phyloP scores from a whole-genome alignment of 2,888 invertebrate genomes.

The Plutella xylostella region DNA sequence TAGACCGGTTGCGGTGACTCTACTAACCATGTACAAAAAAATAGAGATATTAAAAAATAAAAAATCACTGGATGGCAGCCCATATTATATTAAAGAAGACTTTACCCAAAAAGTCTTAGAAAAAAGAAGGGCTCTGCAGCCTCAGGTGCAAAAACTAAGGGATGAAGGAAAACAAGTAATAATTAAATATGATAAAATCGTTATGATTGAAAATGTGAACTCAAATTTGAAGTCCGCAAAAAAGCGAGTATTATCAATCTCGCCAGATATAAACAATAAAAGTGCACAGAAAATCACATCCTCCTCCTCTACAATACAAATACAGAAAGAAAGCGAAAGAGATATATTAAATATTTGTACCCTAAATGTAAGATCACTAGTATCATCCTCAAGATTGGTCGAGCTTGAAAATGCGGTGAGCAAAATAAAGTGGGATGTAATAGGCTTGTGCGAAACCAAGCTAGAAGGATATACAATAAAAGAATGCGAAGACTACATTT shows the following conservation, averaged over 20 bases:
- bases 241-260: too few relatives aligned
- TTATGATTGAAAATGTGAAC: too few relatives aligned
- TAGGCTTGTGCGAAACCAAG: conserved; percentile 1
- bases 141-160: background rate
- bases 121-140: background rate
- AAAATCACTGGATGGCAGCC: background rate
- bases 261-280: background rate
- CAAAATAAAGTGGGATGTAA: conserved; percentile 1
- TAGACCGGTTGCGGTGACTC: background rate
- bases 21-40: background rate
- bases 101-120: background rate
- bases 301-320: background rate
- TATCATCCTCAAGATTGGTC: background rate
- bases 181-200: background rate
- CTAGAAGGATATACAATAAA: background rate
- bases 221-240: too few relatives aligned
- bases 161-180: background rate
- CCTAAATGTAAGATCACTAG: background rate
- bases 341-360: background rate
- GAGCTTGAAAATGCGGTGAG: background rate
- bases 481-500: background rate
- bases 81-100: background rate
- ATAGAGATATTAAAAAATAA: background rate
- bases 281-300: background rate
- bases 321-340: background rate